Base-by-base conservation (phyloP, 2,888 invertebrate species). In the Druceiella hillmani region DNA sequence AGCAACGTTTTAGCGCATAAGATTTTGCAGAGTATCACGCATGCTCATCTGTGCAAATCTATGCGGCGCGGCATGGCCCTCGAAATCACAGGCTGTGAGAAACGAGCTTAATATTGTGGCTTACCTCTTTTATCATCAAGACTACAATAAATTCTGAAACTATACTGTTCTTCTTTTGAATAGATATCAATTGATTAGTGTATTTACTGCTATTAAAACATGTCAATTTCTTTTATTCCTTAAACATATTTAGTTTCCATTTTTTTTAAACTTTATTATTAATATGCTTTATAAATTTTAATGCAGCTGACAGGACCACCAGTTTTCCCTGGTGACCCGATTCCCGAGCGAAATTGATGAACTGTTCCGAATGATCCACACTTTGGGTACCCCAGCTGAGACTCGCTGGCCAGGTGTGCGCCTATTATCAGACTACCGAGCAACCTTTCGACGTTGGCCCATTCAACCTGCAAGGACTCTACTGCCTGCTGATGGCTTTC, bases 311-410 rank as follows among this genome's bases (percentile, higher is more conserved):
- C 79, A 38, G 81, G 80, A 44, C 80, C 83, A 52, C 84, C 97
- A 10, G 66, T 98, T 35, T 98, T 99, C 68, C 92, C 95, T 32
- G 98, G 98, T 17, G 98, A 84, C 97, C 10, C 66, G 98, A 35
- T 98, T 99, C 68, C 92, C 95, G 32, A 97, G 95, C 36, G 99
- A 99, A 74, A 95, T 95, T 54, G 98, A 99, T 71, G 98, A 99
- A 64, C 72, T 99, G 35, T 99, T 95, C 69, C 81, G 93, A 57
- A 92, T 99, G 61, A 99, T 99, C 66, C 81, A 90, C 51, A 84
- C 89, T 17, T 69, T 93, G 51, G 94, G 97, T 41, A 99, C 98
- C 27, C 98, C 98, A 0, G 86, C 87, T 53, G 91, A 91, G 57
- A 72, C 66, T 4, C 68, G 69, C 7, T 94, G 93, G 93, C 85